Base-by-base conservation (phyloP, 2,797 vertebrate genomes). In the Halcyon leucocephala region DNA sequence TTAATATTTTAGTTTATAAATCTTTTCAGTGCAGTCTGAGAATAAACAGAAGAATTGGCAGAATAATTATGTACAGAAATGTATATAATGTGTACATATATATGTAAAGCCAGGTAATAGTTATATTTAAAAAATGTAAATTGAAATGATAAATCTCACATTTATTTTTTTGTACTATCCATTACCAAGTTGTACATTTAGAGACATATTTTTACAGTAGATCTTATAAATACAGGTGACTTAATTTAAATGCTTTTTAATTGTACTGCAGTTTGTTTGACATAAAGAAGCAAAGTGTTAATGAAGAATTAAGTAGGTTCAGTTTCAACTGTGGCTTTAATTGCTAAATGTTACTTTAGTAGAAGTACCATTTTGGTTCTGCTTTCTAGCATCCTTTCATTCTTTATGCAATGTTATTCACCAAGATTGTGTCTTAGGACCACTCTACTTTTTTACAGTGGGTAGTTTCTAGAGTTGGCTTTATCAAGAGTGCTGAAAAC, bases 1-100 rank as follows among this genome's bases (percentile, higher is more conserved):
- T 52, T 73, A 87, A 66, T 77, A 77, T 80, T 91, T 64, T 52
- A 73, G 31, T 12, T 65, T 80, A 25, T n/a, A 49, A 61, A n/a
- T 58, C 24, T 86, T 81, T 78, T 70, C 21, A 28, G 21, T 87
- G 9, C 35, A 42, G 33, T 49, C 52, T 61, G 52, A 74, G 65
- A 78, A 70, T 57, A 74, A 73, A 26, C 16, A 69, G 18, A 77
- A 37, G 11, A 52, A 52, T 72, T 89, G n/a, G 26, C 33, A 81
- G 57, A 66, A 90, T 67, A 70, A 26, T 81, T 67, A 57, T 14
- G 33, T n/a, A 31, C n/a, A 14, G 22, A 79, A 55, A 22, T 49
- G 55, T 10, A 21, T 44, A 31, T 29, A 41, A 48, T 42, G 20
- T 18, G 1, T 41, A 16, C 69, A 41, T 58, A 20, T 33, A 57